Base-by-base conservation (phyloP, 2,113 vertebrate genomes). In the Chaenocephalus aceratus region DNA sequence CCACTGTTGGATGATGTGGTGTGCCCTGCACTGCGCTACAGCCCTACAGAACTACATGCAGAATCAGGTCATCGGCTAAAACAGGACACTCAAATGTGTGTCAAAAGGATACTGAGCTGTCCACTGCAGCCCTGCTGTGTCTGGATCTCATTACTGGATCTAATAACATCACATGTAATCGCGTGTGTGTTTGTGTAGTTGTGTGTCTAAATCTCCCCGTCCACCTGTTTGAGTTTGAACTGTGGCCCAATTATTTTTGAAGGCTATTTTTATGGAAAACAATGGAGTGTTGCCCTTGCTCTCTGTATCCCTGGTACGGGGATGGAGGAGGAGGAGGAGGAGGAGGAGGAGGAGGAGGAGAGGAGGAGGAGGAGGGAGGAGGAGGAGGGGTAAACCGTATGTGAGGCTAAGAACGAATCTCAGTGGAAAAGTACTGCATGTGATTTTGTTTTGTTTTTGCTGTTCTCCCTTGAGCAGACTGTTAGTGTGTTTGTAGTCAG, bases 391-490 rank as follows among this genome's bases (percentile, higher is more conserved):
- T 86, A 78, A 82, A 86, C 52, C 73, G 73, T 73, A 64, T 46
- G 66, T 66, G 79, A 76, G 78, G 36, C 65, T 68, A 72, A 71
- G 72, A 89, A 84, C 71, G 89, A 79, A 81, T 88, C 71, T 75
- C 75, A 80, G 86, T 93, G 94, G 93, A 94, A 93, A 94, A 94
- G 84, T 94, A 94, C 93, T 85, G 88, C 52, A 60, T 80, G 70
- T 9, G 6, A 79, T 86, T 77, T 61, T 64, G 36, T 41, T 41
- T 41, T 41, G 5, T 41, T 8, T 41, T 41, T 41, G 36, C 80
- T 60, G 45, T 48, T 72, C 60, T 86, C 23, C 15, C 62, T 26
- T 57, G 11, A 21, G 52, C 53, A 52, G 64, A 15, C 45, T 52
- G 64, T 46, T n/a, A 1, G 58, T 36, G 51, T 34, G 59, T 64